Percentiles rank a stretch among this genome's conserved stretches.
These are phyloP conservation scores for Cirrhinus mrigala DNA, from an alignment of 2,797 vertebrate species.

Conservation along the genomic window DNA sequence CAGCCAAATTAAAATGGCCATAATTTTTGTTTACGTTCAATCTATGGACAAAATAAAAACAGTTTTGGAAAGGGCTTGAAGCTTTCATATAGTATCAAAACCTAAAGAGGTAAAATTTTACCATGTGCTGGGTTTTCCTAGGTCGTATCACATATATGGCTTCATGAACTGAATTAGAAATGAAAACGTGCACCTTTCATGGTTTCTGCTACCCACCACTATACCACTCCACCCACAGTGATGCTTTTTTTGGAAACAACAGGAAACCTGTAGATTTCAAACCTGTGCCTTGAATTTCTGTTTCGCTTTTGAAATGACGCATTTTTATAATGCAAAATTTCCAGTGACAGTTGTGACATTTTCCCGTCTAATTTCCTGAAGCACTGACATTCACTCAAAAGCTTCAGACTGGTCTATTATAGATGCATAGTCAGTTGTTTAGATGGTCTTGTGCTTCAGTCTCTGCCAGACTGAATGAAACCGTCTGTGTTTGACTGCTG, in stretches of 20 bases:
- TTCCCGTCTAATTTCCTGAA: neutral
- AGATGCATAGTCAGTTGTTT: neutral
- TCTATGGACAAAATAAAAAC: no score
- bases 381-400: neutral
- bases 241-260: constrained; percentile 4
- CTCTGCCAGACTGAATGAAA: constrained; percentile 25
- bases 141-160: neutral
- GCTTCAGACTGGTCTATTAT: neutral
- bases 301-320: neutral
- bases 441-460: constrained; percentile 14
- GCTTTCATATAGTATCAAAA: no score
- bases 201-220: neutral
- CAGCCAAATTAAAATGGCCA: no score
- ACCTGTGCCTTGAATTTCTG: neutral
- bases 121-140: no score
- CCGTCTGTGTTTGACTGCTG: neutral
- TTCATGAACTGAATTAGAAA: neutral
- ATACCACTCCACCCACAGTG: neutral
- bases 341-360: neutral
- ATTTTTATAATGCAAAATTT: neutral
- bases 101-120: no score
- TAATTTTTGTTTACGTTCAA: no score
- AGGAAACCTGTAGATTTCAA: neutral
- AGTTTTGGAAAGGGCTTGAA: no score
- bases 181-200: neutral